Percentiles rank a stretch among this genome's conserved stretches.
Evolutionary conservation across 2,888 invertebrate species (phyloP).

Genomic region (Agrochola circellaris): DNA sequence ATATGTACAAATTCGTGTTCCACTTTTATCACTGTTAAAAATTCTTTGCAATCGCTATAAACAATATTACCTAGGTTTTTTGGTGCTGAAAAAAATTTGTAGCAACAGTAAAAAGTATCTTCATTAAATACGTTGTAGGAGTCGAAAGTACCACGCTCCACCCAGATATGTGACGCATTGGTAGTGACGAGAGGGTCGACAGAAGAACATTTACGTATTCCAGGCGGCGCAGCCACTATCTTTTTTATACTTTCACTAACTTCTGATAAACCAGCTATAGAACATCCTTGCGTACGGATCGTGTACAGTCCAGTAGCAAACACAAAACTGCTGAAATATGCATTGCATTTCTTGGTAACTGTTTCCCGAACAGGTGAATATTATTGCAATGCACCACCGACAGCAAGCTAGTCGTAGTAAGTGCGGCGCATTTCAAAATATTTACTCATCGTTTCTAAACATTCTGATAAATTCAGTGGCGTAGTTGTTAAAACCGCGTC

Average conservation of each 20-base stretch:
- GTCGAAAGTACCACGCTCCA: constrained; percentile 58
- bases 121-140: constrained; percentile 48
- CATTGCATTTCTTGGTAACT: constrained; percentile 31
- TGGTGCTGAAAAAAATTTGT: constrained; percentile 62
- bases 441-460: constrained; percentile 44
- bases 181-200: constrained; percentile 56
- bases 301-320: constrained; percentile 57
- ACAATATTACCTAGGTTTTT: constrained; percentile 53
- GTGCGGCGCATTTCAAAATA: constrained; percentile 33
- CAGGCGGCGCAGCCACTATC: constrained; percentile 45
- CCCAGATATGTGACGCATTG: constrained; percentile 71
- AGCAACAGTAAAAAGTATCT: constrained; percentile 69
- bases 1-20: constrained; percentile 69
- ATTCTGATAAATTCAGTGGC: constrained; percentile 30
- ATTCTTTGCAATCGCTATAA: constrained; percentile 67
- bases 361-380: neutral
- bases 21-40: constrained; percentile 60
- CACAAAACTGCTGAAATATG: constrained; percentile 20
- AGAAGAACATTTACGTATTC: constrained; percentile 56
- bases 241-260: constrained; percentile 57
- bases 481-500: neutral
- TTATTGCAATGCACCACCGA: constrained; percentile 2
- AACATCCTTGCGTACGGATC: constrained; percentile 70
- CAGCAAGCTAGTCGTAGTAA: neutral
- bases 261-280: constrained; percentile 64